phyloP scores from a whole-genome alignment of 92 coral and sea anemone genomes.

The Scolanthus callimorphus region DNA sequence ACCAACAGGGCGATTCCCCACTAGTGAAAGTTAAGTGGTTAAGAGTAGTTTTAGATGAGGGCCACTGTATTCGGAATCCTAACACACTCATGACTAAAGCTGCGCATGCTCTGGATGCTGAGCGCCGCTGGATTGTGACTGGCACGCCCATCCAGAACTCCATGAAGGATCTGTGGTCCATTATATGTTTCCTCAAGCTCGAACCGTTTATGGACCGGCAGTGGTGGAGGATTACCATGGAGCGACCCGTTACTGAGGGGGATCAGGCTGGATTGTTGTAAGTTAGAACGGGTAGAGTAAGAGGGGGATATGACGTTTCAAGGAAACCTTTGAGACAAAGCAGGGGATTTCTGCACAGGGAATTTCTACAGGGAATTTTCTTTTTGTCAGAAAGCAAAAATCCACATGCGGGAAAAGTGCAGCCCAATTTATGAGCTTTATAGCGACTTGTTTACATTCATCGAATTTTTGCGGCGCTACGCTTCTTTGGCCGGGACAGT shows the following conservation, averaged over 20 bases:
- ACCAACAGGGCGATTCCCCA: slow-evolving; percentile 61
- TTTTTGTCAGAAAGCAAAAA: too few species aligned
- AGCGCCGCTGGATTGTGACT: slow-evolving; percentile 80
- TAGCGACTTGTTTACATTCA: too few species aligned
- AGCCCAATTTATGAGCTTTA: too few species aligned
- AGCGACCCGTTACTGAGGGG: slow-evolving; percentile 71
- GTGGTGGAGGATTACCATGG: slow-evolving; percentile 86
- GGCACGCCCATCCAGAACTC: slow-evolving; percentile 86
- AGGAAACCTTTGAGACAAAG: too few species aligned
- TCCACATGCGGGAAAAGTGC: too few species aligned
- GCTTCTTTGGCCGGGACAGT: too few species aligned
- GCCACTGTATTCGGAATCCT: slow-evolving; percentile 78
- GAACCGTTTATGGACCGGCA: slow-evolving; percentile 82
- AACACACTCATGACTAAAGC: slow-evolving; percentile 75
- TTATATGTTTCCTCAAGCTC: slow-evolving; percentile 65
- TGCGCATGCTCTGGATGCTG: slow-evolving; percentile 63
- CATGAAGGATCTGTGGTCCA: slow-evolving; percentile 79
- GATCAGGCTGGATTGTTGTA: slow-evolving; percentile 58
- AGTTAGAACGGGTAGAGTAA: too few species aligned
- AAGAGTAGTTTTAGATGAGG: slow-evolving; percentile 74
- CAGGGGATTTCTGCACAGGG: too few species aligned
- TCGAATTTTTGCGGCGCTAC: too few species aligned
- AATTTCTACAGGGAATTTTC: too few species aligned
- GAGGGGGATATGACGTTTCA: too few species aligned
- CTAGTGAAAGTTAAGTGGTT: slow-evolving; percentile 53